These are phyloP conservation scores for Malurus melanocephalus DNA, from an alignment of 2,113 vertebrate genomes.

Conservation along the genomic window DNA sequence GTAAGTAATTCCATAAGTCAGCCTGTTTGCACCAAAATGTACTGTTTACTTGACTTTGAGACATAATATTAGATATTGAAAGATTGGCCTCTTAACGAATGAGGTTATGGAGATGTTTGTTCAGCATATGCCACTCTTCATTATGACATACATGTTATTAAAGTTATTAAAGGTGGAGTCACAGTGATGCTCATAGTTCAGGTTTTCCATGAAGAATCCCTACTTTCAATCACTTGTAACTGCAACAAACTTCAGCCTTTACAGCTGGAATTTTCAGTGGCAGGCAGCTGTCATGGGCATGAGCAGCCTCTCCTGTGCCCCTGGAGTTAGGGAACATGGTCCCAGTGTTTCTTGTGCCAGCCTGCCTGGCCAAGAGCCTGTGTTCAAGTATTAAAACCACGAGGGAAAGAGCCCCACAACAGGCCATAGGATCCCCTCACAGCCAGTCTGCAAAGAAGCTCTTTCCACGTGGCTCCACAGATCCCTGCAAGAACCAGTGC, in stretches of 20 bases:
- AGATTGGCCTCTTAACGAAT: neutral
- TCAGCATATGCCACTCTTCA: slow-evolving; percentile 23
- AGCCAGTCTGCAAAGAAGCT: neutral
- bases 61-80: neutral
- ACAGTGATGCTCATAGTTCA: neutral
- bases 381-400: neutral
- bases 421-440: neutral
- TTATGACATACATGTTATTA: slow-evolving; percentile 7
- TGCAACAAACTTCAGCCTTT: neutral
- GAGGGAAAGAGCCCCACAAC: neutral
- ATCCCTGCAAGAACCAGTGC: neutral
- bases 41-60: slow-evolving; percentile 41
- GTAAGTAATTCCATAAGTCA: slow-evolving; percentile 58
- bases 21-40: slow-evolving; percentile 23
- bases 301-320: neutral
- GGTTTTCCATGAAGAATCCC: slow-evolving; percentile 25
- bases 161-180: slow-evolving; percentile 43
- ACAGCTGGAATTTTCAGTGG: neutral
- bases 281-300: neutral
- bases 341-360: neutral
- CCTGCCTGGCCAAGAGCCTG: neutral
- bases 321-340: accelerated
- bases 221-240: neutral
- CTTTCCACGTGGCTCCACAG: neutral
- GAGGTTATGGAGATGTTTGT: slow-evolving; percentile 59